Percentiles rank a stretch among this genome's conserved stretches.
Conservation (phyloP, 2,888 invertebrate genomes). For the Horisme vitalbata region DNA sequence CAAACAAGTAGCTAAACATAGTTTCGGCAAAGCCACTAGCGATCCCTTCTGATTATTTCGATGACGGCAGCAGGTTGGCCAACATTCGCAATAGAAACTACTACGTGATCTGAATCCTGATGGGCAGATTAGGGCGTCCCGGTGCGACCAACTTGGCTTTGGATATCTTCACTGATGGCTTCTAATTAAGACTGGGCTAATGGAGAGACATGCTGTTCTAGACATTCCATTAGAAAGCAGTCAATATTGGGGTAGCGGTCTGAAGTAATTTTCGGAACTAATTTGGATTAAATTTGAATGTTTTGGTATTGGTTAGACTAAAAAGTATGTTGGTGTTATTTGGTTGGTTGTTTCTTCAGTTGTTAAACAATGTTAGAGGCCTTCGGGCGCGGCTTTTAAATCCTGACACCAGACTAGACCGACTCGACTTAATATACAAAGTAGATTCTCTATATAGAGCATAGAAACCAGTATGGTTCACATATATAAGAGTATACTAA, state of each 20-base stretch:
- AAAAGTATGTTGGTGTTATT: too few relatives aligned
- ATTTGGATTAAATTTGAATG: neutral
- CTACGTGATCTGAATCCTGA: constrained; percentile 71
- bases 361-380: too few relatives aligned
- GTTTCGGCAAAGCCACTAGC: constrained; percentile 30
- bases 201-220: constrained; percentile 57
- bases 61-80: constrained; percentile 53
- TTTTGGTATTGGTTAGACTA: too few relatives aligned
- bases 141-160: constrained; percentile 60
- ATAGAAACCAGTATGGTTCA: too few relatives aligned
- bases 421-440: too few relatives aligned
- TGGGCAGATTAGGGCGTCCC: constrained; percentile 62
- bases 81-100: constrained; percentile 68
- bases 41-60: constrained; percentile 55
- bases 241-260: constrained; percentile 13
- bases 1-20: constrained; percentile 18
- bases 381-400: too few relatives aligned
- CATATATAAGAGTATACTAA: too few relatives aligned
- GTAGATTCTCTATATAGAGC: too few relatives aligned
- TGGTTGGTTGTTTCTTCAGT: too few relatives aligned
- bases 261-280: neutral
- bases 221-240: constrained; percentile 17
- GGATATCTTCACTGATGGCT: constrained; percentile 59
- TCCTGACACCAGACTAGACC: too few relatives aligned
- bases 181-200: constrained; percentile 65